Evolutionary conservation across 2,888 invertebrate genomes (phyloP), one percentile per base, ranked within the genome.

Genomic region (Podotricha telesiphe): DNA sequence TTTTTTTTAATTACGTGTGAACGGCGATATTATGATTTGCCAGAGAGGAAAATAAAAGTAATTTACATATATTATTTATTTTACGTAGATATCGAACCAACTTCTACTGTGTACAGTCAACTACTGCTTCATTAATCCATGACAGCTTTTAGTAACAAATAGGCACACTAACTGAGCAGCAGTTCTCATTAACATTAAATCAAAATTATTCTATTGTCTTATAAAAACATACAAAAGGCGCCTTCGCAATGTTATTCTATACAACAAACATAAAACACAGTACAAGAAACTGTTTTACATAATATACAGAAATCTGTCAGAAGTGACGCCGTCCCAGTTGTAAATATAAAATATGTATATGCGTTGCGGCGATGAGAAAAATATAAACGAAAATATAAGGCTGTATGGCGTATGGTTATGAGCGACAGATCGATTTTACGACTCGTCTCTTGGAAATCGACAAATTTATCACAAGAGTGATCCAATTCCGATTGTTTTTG

Each of bases 271-370:
- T 64, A 64, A 69, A 71, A 71, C n/a, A 63, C 50, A 65, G 20
- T 22, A 61, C 48, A 64, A 63, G 48, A 55, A 55, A 58, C 66
- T 63, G 48, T 15, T 64, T 67, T 59, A 53, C 64, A 58, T 71
- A 68, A 71, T 59, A 17, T 71, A 71, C 53, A 53, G 20, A 67
- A 67, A 71, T 69, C 69, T 67, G 66, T 71, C 64, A 71, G 64
- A 64, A 64, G 59, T 69, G 69, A 67, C 64, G 59, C 58, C 63
- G 50, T 22, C 42, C 28, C 48, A 22, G 34, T 42, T 48, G 28
- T 66, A 66, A 56, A 58, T 50, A 64, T 37, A 63, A 47, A 69
- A 63, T 51, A 58, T n/a, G n/a, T n/a, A n/a, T 17, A 58, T 19
- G 56, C 56, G 28, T 53, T 22, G 40, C 34, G 20, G 40, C 37